Base-by-base conservation (phyloP, 2,888 invertebrate genomes). In the Drosophila rubida region DNA sequence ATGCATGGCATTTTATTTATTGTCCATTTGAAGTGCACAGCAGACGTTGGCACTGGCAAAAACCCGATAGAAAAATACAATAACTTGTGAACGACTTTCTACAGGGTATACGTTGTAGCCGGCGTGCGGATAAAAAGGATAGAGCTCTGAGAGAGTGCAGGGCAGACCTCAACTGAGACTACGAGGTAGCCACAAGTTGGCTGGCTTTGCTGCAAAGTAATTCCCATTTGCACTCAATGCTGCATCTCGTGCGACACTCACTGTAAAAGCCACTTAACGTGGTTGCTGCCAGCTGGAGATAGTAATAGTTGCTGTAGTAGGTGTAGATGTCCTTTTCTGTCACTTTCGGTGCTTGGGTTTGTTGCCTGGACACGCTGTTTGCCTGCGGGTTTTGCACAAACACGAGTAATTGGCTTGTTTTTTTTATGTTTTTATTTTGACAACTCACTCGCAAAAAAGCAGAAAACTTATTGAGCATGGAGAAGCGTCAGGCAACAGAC, bases 371-470 rank as follows among this genome's bases (percentile, higher is more conserved):
- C 55, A 59, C 37, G 25, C 14, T 61, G 19, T 30, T 45, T 14
- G 59, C 44, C 58, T 58, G 64, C 16, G 54, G 68, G 57, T 49
- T 65, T 63, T 73, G 13, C 6, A 37, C 41, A 41, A 41, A 16
- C 58, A 50, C 62, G 74, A 68, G 76, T 81, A 81, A 81, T 84
- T 81, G 84, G 74, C 71, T 76, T 65, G 71, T 75, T 83, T 80
- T 75, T 32, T 32, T 11, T 8, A 2, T 25, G 3, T 9, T 27
- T 27, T 27, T 50, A 60, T 79, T 77, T 51, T 60, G 30, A 3
- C 32, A 69, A 58, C 27, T 30, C 37, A 16, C 8, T 19, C 23
- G 14, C 2, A 27, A 39, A 16, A 16, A 19, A 30, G 22, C 27
- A 16, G 25, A 39, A 25, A 39, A 51, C 39, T 37, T 50, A 50